Percentiles rank a stretch among this genome's conserved stretches.
These are phyloP conservation scores for Lithodes maja DNA, from an alignment of 2,888 invertebrate genomes.

Conservation along the genomic window DNA sequence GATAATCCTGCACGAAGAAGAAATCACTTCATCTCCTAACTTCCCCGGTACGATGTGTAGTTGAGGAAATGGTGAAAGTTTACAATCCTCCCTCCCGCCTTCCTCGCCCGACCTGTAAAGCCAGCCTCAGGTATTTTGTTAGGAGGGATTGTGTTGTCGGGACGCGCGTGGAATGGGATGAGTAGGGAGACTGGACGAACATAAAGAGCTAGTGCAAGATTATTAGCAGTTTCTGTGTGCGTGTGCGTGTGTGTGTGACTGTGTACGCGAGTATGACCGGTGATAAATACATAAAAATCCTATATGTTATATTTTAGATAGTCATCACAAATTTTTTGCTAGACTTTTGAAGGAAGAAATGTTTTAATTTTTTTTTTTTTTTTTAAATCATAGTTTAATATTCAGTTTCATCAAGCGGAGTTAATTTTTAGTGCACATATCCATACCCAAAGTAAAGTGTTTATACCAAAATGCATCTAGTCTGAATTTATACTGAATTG, in stretches of 20 bases:
- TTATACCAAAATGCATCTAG: slow-evolving; percentile 9
- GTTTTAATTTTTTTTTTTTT: slow-evolving; percentile 5
- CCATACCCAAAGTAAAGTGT: neutral
- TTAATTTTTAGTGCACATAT: slow-evolving; percentile 6
- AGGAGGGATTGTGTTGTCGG: neutral
- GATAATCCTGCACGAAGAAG: no score
- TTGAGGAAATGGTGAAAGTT: neutral
- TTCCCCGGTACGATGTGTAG: neutral
- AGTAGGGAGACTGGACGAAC: neutral
- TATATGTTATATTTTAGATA: slow-evolving; percentile 1
- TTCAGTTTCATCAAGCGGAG: neutral
- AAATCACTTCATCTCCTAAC: neutral
- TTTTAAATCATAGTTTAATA: neutral
- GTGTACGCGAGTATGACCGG: neutral
- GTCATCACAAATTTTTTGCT: neutral
- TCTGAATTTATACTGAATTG: slow-evolving; percentile 6
- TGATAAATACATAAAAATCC: neutral
- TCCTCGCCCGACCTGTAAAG: neutral
- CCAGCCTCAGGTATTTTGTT: neutral
- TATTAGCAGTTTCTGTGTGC: neutral
- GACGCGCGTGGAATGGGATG: neutral
- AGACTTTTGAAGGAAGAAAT: neutral
- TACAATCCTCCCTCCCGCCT: neutral
- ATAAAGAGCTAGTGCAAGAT: neutral
- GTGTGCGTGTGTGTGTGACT: neutral